Evolutionary conservation across 2,888 invertebrate species (phyloP).

Genomic region (Drosophila kuntzei): DNA sequence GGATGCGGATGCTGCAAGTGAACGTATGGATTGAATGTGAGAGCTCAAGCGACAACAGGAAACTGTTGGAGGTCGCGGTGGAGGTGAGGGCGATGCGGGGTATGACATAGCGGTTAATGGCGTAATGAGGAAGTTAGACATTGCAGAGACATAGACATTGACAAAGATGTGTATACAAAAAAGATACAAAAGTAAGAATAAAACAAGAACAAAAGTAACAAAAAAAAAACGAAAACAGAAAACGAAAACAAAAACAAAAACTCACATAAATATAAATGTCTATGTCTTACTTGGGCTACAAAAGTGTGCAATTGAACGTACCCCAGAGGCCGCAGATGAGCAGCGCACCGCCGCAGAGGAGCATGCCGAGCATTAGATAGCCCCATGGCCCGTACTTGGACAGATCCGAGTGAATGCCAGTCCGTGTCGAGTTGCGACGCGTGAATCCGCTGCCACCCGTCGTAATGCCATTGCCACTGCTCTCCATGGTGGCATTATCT

Average conservation of each 20-base stretch:
- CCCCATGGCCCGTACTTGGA: slow-evolving; percentile 91
- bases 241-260: slow-evolving; percentile 39
- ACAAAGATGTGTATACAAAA: slow-evolving; percentile 6
- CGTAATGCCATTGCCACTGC: slow-evolving; percentile 1
- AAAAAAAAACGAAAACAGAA: slow-evolving; percentile 14
- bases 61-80: slow-evolving; percentile 62
- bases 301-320: slow-evolving; percentile 75
- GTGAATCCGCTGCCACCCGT: slow-evolving; percentile 70
- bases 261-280: slow-evolving; percentile 62
- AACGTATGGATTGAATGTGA: slow-evolving; percentile 83
- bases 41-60: slow-evolving; percentile 82
- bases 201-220: slow-evolving; percentile 5
- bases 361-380: slow-evolving; percentile 90
- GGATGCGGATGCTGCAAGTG: slow-evolving; percentile 84
- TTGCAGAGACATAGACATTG: slow-evolving; percentile 42
- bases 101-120: slow-evolving; percentile 22
- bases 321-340: slow-evolving; percentile 90
- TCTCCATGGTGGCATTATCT: slow-evolving; percentile 57
- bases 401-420: slow-evolving; percentile 87
- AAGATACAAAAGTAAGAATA: slow-evolving; percentile 17
- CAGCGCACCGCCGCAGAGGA: slow-evolving; percentile 89
- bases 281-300: slow-evolving; percentile 65
- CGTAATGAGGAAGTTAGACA: slow-evolving; percentile 32
- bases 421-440: slow-evolving; percentile 82
- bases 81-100: neutral